Percentiles rank a stretch among this genome's conserved stretches.
These are phyloP conservation scores for Carcinoscorpius rotundicauda DNA, from an alignment of 1,140 invertebrate species.

Conservation along the genomic window DNA sequence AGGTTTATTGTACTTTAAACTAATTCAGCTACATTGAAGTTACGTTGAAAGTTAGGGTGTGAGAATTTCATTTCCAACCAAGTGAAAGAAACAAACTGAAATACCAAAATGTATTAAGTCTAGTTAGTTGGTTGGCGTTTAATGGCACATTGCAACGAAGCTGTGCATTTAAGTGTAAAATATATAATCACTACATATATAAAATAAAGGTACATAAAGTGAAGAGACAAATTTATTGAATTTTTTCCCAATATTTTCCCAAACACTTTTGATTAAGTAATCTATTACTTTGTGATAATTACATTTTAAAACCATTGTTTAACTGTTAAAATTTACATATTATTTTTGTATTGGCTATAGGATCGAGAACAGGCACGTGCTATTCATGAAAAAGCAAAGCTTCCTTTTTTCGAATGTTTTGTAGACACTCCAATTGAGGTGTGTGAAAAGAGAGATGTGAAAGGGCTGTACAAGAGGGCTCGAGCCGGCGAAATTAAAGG, in stretches of 20 bases:
- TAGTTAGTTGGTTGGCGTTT: no score
- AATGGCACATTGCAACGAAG: no score
- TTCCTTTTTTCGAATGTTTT: conserved; percentile 92
- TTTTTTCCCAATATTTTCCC: conserved; percentile 5
- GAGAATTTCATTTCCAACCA: no score
- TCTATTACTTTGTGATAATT: background rate
- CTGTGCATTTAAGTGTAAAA: no score
- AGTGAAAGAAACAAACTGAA: no score
- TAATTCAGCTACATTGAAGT: no score
- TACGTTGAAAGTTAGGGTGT: no score
- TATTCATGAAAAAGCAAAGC: conserved; percentile 68
- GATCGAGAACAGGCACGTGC: conserved; percentile 75
- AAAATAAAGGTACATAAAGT: no score
- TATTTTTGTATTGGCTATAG: conserved; percentile 19
- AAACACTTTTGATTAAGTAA: background rate
- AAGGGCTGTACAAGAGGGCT: conserved; percentile 96
- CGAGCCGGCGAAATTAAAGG: conserved; percentile 83
- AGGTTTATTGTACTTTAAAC: no score
- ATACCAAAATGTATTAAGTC: no score
- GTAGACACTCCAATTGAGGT: conserved; percentile 87
- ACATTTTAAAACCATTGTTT: background rate
- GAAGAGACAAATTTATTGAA: background rate
- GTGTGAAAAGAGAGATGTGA: conserved; percentile 89
- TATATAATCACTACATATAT: no score
- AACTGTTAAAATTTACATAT: background rate